Evolutionary conservation across 2,797 vertebrate genomes (phyloP).

Genomic region (Microchirus variegatus): DNA sequence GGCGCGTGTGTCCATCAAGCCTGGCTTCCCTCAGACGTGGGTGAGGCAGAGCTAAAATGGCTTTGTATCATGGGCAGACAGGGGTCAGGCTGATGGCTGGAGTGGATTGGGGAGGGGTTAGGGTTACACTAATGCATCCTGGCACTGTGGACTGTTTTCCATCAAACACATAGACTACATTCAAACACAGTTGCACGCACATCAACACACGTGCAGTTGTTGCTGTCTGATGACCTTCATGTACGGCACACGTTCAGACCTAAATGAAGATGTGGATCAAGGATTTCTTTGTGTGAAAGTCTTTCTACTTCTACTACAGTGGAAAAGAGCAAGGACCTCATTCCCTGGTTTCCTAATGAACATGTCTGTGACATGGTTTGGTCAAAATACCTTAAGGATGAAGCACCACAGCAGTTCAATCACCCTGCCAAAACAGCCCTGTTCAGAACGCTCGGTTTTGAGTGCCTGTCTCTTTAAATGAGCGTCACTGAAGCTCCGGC

Average conservation of each 20-base stretch:
- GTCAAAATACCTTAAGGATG: no score
- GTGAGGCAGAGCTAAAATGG: constrained; percentile 36
- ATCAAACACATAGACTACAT: constrained; percentile 5
- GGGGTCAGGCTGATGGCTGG: constrained; percentile 47
- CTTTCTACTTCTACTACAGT: no score
- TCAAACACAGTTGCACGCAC: constrained; percentile 22
- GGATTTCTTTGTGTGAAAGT: constrained; percentile 36
- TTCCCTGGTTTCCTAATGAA: no score
- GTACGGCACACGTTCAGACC: constrained; percentile 4
- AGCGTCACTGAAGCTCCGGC: no score
- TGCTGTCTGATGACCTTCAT: neutral
- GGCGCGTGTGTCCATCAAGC: constrained; percentile 51
- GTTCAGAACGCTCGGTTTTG: no score
- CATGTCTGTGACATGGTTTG: no score
- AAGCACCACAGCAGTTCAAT: no score
- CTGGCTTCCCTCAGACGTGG: constrained; percentile 39
- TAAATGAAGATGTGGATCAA: constrained; percentile 36
- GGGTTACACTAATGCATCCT: constrained; percentile 61
- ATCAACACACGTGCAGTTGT: constrained; percentile 7
- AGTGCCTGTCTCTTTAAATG: no score
- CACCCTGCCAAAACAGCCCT: no score
- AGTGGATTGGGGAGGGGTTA: neutral
- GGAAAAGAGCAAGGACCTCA: no score
- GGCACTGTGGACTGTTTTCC: constrained; percentile 64
- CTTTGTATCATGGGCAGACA: constrained; percentile 28